Percentiles rank a stretch among this genome's conserved stretches.
Evolutionary conservation across 2,888 invertebrate genomes (phyloP).

Genomic region (Acrobasis consociella): DNA sequence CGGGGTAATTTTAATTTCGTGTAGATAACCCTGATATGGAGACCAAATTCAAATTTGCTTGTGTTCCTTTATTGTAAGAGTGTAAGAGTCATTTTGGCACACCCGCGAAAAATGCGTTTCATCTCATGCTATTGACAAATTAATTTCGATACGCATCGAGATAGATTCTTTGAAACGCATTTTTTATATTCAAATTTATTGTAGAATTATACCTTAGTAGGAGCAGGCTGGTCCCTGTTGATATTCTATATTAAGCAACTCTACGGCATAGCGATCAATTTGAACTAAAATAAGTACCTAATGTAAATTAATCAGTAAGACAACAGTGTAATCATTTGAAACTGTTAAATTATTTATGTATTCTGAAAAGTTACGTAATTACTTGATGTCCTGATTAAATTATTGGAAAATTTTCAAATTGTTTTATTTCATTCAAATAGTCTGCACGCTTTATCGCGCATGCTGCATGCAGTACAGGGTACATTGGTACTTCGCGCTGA

Average conservation of each 20-base stretch:
- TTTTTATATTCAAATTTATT: slow-evolving; percentile 21
- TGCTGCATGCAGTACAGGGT: too few species aligned
- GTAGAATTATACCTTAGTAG: slow-evolving; percentile 46
- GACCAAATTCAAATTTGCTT: slow-evolving; percentile 8
- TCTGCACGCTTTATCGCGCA: too few species aligned
- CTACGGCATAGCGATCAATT: slow-evolving; percentile 41
- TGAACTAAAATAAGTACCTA: slow-evolving; percentile 41
- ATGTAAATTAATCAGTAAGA: slow-evolving; percentile 50
- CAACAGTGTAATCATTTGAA: slow-evolving; percentile 70
- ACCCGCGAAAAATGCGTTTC: slow-evolving; percentile 7
- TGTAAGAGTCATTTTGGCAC: slow-evolving; percentile 14
- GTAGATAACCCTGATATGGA: not conserved
- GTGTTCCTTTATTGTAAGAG: not conserved
- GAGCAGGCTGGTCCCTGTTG: slow-evolving; percentile 75
- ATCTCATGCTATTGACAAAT: slow-evolving; percentile 1
- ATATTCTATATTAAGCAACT: slow-evolving; percentile 55
- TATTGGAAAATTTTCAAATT: slow-evolving; percentile 59
- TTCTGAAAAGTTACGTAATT: slow-evolving; percentile 75
- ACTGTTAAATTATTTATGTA: slow-evolving; percentile 78
- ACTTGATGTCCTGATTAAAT: slow-evolving; percentile 81
- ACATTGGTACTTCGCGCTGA: too few species aligned
- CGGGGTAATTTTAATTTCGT: not conserved
- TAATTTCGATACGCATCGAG: not conserved
- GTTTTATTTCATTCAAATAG: slow-evolving; percentile 33
- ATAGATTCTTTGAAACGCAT: not conserved